phyloP scores from a whole-genome alignment of 1,140 invertebrate genomes.

The Polypedilum vanderplanki region DNA sequence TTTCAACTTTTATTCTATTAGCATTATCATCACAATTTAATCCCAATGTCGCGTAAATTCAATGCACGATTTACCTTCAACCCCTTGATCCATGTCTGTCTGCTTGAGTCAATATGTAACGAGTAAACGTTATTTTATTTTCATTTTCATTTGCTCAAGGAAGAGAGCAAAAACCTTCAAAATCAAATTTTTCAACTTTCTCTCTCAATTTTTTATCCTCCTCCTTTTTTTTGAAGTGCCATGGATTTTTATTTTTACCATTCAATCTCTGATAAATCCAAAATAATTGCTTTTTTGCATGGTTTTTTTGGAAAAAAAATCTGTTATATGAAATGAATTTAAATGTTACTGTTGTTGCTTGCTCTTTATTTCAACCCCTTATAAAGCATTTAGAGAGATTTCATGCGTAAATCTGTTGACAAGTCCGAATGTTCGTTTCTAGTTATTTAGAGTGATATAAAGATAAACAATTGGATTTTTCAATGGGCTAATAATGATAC shows the following conservation, averaged over 20 bases:
- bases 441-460: not conserved
- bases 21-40: conserved; percentile 24
- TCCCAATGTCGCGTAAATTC: not conserved
- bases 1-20: conserved; percentile 18
- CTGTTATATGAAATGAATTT: not conserved
- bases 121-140: not conserved
- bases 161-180: not conserved
- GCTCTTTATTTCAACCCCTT: no score
- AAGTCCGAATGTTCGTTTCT: no score
- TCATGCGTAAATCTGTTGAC: no score
- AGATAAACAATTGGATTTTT: not conserved
- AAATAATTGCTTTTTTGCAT: conserved; percentile 25
- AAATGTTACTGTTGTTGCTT: not conserved
- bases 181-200: not conserved
- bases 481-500: no score
- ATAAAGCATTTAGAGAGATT: no score
- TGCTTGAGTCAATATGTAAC: conserved; percentile 2
- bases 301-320: not conserved
- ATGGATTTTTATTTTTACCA: not conserved
- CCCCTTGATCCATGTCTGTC: not conserved
- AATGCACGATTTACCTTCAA: no score
- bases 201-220: not conserved
- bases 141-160: not conserved
- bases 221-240: not conserved
- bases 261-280: conserved; percentile 22